phyloP scores from a whole-genome alignment of 2,888 invertebrate genomes.

The Girardia tigrina region DNA sequence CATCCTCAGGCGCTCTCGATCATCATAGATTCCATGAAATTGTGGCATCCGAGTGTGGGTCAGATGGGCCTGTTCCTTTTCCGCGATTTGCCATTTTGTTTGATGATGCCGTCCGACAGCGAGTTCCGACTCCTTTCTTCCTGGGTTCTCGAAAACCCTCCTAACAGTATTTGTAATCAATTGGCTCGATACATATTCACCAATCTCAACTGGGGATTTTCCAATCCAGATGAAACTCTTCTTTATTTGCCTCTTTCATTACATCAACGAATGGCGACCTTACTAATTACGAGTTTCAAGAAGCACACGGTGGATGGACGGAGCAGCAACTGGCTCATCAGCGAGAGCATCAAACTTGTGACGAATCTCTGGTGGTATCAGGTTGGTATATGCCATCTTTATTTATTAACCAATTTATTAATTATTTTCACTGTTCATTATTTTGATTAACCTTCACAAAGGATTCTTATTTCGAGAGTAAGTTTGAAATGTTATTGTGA shows the following conservation, averaged over 20 bases:
- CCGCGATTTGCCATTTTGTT: conserved; percentile 60
- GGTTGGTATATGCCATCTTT: too few relatives aligned
- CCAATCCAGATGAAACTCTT: neutral
- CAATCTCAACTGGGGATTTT: conserved; percentile 61
- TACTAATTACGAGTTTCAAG: conserved; percentile 20
- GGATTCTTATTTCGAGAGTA: too few relatives aligned
- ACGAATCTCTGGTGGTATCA: conserved; percentile 5
- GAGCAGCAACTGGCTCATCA: conserved; percentile 21
- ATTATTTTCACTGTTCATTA: too few relatives aligned
- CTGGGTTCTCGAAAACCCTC: conserved; percentile 59
- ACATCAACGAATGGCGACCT: conserved; percentile 26
- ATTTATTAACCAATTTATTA: too few relatives aligned
- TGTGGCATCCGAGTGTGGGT: conserved; percentile 3
- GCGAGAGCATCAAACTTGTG: conserved; percentile 30
- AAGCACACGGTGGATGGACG: neutral
- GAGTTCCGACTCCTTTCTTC: conserved; percentile 58
- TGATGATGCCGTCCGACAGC: conserved; percentile 59
- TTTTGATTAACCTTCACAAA: too few relatives aligned
- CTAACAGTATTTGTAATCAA: conserved; percentile 58
- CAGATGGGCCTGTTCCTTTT: conserved; percentile 59
- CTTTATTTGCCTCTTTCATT: conserved; percentile 21
- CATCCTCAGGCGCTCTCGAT: conserved; percentile 61
- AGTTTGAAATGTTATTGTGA: too few relatives aligned
- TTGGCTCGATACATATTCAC: conserved; percentile 60
- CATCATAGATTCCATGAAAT: conserved; percentile 51